Evolutionary conservation across 1,140 invertebrate species (phyloP).

Genomic region (Seison nebaliae): DNA sequence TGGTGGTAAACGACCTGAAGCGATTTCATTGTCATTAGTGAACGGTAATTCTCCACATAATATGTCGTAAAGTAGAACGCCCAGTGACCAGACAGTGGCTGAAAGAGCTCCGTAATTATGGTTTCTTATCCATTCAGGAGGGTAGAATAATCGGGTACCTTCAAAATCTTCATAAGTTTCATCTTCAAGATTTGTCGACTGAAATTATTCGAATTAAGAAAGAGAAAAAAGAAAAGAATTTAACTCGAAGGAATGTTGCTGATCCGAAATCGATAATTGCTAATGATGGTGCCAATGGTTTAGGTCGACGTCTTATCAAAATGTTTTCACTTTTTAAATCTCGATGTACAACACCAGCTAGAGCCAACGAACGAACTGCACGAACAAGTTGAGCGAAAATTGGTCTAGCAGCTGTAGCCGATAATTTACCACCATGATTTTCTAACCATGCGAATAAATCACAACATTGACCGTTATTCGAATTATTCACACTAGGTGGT

Average conservation of each 20-base stretch:
- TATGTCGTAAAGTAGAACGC: constrained; percentile 12
- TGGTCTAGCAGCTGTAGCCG: constrained; percentile 3
- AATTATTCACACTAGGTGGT: too few species aligned
- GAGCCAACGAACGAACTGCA: constrained; percentile 1
- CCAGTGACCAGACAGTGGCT: constrained; percentile 11
- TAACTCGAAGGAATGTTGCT: constrained; percentile 5
- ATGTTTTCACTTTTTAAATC: constrained; percentile 12
- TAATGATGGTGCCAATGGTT: background rate
- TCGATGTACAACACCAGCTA: constrained; percentile 8
- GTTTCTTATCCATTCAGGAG: constrained; percentile 10
- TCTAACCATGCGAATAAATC: constrained; percentile 12
- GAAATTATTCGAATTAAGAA: too few species aligned
- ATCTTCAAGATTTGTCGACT: background rate
- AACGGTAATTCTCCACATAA: constrained; percentile 10
- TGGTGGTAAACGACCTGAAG: too few species aligned
- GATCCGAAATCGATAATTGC: constrained; percentile 12
- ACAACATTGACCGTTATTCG: too few species aligned
- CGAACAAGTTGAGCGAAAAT: constrained; percentile 10
- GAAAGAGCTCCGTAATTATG: constrained; percentile 4
- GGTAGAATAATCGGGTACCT: constrained; percentile 10
- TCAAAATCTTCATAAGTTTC: constrained; percentile 11
- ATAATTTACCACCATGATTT: constrained; percentile 2
- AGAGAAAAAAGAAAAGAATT: too few species aligned
- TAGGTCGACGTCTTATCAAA: constrained; percentile 7
- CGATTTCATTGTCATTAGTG: too few species aligned